Conservation (phyloP, 37 sponge, comb jelly and placozoan genomes). For the Hormiphora californensis region DNA sequence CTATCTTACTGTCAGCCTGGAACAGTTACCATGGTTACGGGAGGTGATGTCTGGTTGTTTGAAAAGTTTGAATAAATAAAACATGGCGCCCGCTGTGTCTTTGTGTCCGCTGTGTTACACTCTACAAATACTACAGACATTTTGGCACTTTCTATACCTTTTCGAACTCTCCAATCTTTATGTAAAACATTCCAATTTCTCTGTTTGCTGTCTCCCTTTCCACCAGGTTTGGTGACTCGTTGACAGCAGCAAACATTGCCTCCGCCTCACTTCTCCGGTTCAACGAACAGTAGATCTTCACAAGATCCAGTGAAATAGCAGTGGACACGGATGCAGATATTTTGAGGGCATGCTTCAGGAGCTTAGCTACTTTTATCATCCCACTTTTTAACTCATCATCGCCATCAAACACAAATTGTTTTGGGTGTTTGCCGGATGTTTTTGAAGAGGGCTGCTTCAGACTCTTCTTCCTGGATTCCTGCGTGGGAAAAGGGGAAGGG, state of each 20-base stretch:
- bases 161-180: conserved; percentile 25
- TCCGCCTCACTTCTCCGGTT: conserved; percentile 43
- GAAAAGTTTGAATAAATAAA: too few relatives aligned
- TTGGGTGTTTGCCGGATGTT: neutral
- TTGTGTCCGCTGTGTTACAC: too few relatives aligned
- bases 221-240: conserved; percentile 3
- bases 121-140: neutral
- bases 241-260: conserved; percentile 14
- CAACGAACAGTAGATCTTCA: conserved; percentile 44
- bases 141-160: neutral
- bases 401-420: conserved; percentile 16
- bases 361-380: conserved; percentile 20
- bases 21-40: too few relatives aligned
- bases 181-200: conserved; percentile 16
- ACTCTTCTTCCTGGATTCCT: conserved; percentile 39
- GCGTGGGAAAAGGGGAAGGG: neutral
- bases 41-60: too few relatives aligned
- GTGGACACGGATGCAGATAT: neutral
- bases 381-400: conserved; percentile 19
- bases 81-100: too few relatives aligned
- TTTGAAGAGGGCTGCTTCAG: conserved; percentile 7
- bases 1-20: conserved; percentile 29
- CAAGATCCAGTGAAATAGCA: conserved; percentile 33
- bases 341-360: conserved; percentile 51
- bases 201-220: conserved; percentile 24